A percentile compares a stretch with the other conserved stretches of the same genome.
Conservation (phyloP, 2,113 vertebrate species). For the Oryzias melastigma region DNA sequence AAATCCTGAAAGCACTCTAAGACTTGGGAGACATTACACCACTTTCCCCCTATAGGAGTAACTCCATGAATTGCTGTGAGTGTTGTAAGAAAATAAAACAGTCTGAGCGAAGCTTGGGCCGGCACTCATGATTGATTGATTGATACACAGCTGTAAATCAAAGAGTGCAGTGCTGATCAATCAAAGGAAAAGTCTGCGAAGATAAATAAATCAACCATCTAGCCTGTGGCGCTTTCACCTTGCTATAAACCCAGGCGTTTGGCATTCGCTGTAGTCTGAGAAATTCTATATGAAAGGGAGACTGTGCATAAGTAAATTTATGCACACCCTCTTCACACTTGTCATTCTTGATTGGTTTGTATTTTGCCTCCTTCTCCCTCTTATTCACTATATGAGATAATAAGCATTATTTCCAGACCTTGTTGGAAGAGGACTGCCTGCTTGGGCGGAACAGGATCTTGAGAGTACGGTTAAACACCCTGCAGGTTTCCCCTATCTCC, state of each 20-base stretch:
- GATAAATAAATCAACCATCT: slow-evolving; percentile 52
- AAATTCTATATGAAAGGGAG: slow-evolving; percentile 25
- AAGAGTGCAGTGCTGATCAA: slow-evolving; percentile 6
- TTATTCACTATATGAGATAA: slow-evolving; percentile 61
- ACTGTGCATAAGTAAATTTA: slow-evolving; percentile 57
- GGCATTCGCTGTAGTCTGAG: slow-evolving; percentile 19
- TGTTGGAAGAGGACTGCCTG: slow-evolving; percentile 29
- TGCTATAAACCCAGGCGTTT: slow-evolving; percentile 39
- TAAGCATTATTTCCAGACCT: slow-evolving; percentile 56
- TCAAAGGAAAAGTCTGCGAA: slow-evolving; percentile 57
- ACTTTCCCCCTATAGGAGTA: slow-evolving; percentile 1
- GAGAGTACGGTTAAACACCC: slow-evolving; percentile 43
- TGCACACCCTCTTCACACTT: slow-evolving; percentile 64
- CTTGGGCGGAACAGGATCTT: slow-evolving; percentile 36
- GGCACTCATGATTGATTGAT: slow-evolving; percentile 53
- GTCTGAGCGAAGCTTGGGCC: slow-evolving; percentile 22
- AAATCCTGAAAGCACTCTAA: too few relatives aligned
- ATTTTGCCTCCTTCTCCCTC: slow-evolving; percentile 47
- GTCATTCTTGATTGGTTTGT: slow-evolving; percentile 62
- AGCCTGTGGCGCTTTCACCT: slow-evolving; percentile 45
- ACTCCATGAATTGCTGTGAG: slow-evolving; percentile 11
- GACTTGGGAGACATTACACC: slow-evolving; percentile 5
- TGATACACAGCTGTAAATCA: slow-evolving; percentile 32
- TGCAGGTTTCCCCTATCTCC: slow-evolving; percentile 36
- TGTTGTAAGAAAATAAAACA: slow-evolving; percentile 12